Base-by-base conservation (phyloP, 2,797 vertebrate species). In the Petrocephalus schoutedeni region DNA sequence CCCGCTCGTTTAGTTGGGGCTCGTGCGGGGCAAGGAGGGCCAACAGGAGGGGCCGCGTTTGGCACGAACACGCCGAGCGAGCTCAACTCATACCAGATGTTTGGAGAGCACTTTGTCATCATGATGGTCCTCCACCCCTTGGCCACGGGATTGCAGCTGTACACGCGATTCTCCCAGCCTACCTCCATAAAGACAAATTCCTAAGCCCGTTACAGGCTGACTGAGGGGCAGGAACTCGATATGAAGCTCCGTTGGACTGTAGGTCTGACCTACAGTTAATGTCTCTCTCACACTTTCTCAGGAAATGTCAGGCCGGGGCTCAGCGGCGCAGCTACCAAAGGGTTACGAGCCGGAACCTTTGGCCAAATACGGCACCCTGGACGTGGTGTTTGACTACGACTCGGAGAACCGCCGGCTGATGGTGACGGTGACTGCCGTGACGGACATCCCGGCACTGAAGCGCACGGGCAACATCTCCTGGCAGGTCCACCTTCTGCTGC, bases 401-500 rank as follows among this genome's bases (percentile, higher is more conserved):
- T 97, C 97, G 1, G 96, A 97, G 89, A 97, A 98, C 89, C 98
- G 98, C 95, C 97, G 96, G 94, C 96, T 99, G 91, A 95, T 96
- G 9, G 95, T 98, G 91, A 98, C 98, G 86, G 96, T 99, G 94
- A 98, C 97, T 93, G 97, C 97, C 41, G 96, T 98, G 87, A 98
- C 97, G 41, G 98, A 99, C 93, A 96, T 99, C 84, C 97, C 98
- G 8, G 93, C 95, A 23, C 92, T 97, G 89, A 98, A 96, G 92
- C 96, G 96, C 94, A 96, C 96, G 10, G 97, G 97, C 89, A 98
- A 97, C 96, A 95, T 96, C 94, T 97, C 97, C 56, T 97, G 98
- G 98, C 98, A 99, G 95, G 97, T 99, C 89, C 98, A 98, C 95
- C 96, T 99, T 92, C 97, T 99, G 92, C 96, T 99, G 89, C 96